Conservation (phyloP, 2,113 vertebrate genomes). For the Brachionichthys hirsutus region DNA sequence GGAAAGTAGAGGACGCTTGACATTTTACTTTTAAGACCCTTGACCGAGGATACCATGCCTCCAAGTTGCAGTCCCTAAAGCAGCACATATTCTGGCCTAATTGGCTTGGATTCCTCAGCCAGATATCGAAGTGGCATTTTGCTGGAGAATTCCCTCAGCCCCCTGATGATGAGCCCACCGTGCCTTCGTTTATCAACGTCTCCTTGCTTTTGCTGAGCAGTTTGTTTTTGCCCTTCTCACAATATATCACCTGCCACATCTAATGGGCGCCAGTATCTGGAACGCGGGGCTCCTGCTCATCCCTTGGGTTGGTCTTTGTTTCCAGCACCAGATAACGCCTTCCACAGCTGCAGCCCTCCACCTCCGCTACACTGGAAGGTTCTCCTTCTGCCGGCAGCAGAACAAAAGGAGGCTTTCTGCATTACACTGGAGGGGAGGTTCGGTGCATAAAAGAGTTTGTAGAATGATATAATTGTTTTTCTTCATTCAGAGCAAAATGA, state of each 20-base stretch:
- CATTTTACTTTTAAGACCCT: slow-evolving; percentile 67
- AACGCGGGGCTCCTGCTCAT: slow-evolving; percentile 41
- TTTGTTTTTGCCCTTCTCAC: slow-evolving; percentile 76
- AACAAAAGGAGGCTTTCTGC: slow-evolving; percentile 19
- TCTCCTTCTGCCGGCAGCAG: slow-evolving; percentile 22
- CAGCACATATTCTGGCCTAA: slow-evolving; percentile 59
- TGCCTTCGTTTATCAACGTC: slow-evolving; percentile 77
- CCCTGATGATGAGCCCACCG: slow-evolving; percentile 54
- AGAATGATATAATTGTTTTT: no score
- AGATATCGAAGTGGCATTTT: slow-evolving; percentile 77
- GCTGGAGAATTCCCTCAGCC: slow-evolving; percentile 69
- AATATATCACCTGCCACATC: slow-evolving; percentile 80
- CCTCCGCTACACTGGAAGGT: slow-evolving; percentile 19
- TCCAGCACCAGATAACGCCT: slow-evolving; percentile 52
- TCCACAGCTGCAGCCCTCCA: slow-evolving; percentile 32
- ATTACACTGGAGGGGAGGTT: neutral
- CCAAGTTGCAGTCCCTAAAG: slow-evolving; percentile 21
- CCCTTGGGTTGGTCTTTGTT: slow-evolving; percentile 62
- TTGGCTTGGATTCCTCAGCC: slow-evolving; percentile 60
- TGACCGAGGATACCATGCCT: slow-evolving; percentile 36
- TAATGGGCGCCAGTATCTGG: slow-evolving; percentile 66
- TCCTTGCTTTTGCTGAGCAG: slow-evolving; percentile 74
- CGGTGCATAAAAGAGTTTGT: no score
- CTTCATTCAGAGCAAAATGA: no score
- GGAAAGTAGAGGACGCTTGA: slow-evolving; percentile 45